Evolutionary conservation across 2,888 invertebrate genomes (phyloP).

Genomic region (Cosmia trapezina): DNA sequence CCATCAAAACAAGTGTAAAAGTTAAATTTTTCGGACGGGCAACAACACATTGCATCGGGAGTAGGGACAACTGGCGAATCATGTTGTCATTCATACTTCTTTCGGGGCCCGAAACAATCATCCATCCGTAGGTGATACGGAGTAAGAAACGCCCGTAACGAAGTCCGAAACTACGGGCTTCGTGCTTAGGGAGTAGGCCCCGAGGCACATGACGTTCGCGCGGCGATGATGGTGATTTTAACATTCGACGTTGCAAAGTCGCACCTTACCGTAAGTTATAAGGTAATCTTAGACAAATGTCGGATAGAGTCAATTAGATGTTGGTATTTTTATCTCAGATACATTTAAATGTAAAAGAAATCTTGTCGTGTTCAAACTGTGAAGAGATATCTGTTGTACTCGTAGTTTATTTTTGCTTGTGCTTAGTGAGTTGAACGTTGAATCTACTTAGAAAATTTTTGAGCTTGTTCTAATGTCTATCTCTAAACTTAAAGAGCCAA

Average conservation of each 20-base stretch:
- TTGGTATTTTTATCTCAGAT: constrained; percentile 65
- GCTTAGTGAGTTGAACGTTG: neutral
- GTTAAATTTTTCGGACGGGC: too few relatives aligned
- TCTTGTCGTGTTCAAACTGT: constrained; percentile 57
- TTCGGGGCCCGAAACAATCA: too few relatives aligned
- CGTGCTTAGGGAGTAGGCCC: too few relatives aligned
- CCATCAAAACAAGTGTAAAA: too few relatives aligned
- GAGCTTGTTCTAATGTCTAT: neutral
- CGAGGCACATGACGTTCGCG: neutral
- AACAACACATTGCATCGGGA: too few relatives aligned
- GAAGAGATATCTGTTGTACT: constrained; percentile 30
- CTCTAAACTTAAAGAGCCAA: too few relatives aligned
- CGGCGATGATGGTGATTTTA: constrained; percentile 23
- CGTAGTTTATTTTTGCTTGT: constrained; percentile 35
- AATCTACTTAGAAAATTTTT: neutral
- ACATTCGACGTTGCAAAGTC: constrained; percentile 52
- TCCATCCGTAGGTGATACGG: too few relatives aligned
- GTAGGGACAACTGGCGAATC: too few relatives aligned
- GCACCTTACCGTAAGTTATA: constrained; percentile 56
- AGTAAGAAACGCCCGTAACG: too few relatives aligned
- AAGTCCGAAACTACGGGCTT: too few relatives aligned
- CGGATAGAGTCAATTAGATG: constrained; percentile 66
- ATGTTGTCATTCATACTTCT: too few relatives aligned
- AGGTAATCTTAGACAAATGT: constrained; percentile 67
- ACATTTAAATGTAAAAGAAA: constrained; percentile 60